phyloP scores from a whole-genome alignment of 2,888 invertebrate genomes.

The Oligia fasciuncula region DNA sequence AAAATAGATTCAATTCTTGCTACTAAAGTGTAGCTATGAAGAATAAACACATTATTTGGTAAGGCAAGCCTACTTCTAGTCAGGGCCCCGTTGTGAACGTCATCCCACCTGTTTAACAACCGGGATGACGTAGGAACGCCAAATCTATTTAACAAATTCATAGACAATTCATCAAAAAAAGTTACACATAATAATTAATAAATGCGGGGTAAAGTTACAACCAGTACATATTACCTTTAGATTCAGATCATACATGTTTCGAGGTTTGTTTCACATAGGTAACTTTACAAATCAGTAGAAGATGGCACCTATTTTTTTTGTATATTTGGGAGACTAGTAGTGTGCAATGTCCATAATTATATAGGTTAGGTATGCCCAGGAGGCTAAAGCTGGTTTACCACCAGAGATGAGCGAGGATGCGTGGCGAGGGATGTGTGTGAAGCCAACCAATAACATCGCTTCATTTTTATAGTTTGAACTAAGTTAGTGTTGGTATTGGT shows the following conservation, averaged over 20 bases:
- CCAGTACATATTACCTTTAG: neutral
- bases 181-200: neutral
- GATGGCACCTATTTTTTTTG: neutral
- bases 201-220: neutral
- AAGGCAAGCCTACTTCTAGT: constrained; percentile 10
- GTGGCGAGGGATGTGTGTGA: too few species aligned
- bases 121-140: constrained; percentile 6
- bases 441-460: too few species aligned
- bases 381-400: neutral
- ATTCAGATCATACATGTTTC: neutral
- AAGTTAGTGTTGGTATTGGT: too few species aligned
- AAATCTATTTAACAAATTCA: neutral
- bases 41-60: constrained; percentile 11
- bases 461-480: too few species aligned
- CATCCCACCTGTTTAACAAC: constrained; percentile 4
- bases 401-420: too few species aligned
- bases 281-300: neutral
- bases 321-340: neutral
- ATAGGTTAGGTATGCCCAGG: neutral
- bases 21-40: constrained; percentile 10
- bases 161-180: constrained; percentile 4
- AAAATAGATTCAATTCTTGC: constrained; percentile 18
- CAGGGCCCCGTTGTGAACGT: neutral
- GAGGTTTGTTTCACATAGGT: neutral
- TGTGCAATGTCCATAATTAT: neutral